Evolutionary conservation across 2,888 invertebrate genomes (phyloP), one percentile per base, ranked within the genome.

Genomic region (Aphodius granarius): DNA sequence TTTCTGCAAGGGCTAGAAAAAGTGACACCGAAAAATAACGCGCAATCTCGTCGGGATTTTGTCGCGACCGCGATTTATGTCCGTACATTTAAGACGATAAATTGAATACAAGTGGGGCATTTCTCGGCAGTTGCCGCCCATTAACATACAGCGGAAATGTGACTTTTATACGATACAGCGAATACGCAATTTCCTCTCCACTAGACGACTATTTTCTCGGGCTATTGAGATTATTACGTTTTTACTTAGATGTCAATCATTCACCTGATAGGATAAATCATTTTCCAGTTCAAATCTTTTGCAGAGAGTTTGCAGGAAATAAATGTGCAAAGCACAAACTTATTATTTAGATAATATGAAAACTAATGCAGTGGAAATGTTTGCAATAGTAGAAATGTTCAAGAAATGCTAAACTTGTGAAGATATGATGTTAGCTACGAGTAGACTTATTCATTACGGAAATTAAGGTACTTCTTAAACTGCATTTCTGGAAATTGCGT

Each of bases 51-150:
- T 16, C 21, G 68, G 22, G 68, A 68, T 68, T 68, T 68, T 43
- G 43, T 18, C 68, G 5, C 20, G 20, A 2, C 21, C 68, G 43
- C 43, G 68, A 68, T 68, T 68, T 68, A 68, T 20, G 21, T 68
- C 21, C 43, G 43, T 43, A 43, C 43, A 43, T 43, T 43, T 43
- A 43, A 43, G 20, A 20, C 68, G 22, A 68, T 68, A 68, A 68
- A 68, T 68, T 68, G 68, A 68, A 68, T 68, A 68, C 68, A 68
- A 68, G 68, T 68, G 68, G 68, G 68, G 21, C 68, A 22, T 68
- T 68, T 68, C 68, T 20, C n/a, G 20, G 68, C 21, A n/a, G 20
- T 68, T 21, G 68, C n/a, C 68, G 43, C 19, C 68, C 68, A 68
- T 68, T 68, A 68, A 68, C 68, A 68, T 68, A 68, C 68, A 68